phyloP scores from a whole-genome alignment of 1,140 invertebrate genomes.

The Phymorhynchus buccinoides region DNA sequence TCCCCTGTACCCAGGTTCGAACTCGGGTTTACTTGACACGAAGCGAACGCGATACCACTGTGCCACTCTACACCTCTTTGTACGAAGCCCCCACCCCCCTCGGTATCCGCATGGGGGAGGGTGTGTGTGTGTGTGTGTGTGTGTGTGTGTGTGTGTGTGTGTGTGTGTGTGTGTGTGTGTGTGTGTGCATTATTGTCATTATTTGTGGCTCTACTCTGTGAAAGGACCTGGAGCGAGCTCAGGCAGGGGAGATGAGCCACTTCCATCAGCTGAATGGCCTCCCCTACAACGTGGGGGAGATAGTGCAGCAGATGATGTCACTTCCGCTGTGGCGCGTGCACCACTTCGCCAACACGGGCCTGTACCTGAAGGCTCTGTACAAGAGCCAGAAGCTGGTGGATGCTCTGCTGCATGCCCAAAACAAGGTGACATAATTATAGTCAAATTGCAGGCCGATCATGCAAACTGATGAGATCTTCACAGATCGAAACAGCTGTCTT shows the following conservation, averaged over 20 bases:
- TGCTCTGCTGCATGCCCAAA: constrained; percentile 46
- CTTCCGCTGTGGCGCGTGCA: constrained; percentile 49
- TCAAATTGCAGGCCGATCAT: background rate
- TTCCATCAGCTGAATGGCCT: background rate
- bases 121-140: no score
- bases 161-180: no score
- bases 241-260: constrained; percentile 9
- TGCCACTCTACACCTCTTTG: no score
- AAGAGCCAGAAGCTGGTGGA: constrained; percentile 48
- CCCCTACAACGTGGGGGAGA: constrained; percentile 32
- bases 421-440: background rate
- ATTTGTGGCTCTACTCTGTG: no score
- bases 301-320: constrained; percentile 40
- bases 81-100: background rate
- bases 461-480: background rate
- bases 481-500: no score
- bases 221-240: constrained; percentile 9
- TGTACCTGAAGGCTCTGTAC: constrained; percentile 44
- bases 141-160: no score
- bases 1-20: no score
- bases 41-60: no score
- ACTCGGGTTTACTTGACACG: no score
- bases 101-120: background rate
- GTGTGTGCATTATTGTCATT: no score
- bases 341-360: constrained; percentile 49